Conservation (phyloP, 2,888 invertebrate species). For the Andrena hattorfiana region DNA sequence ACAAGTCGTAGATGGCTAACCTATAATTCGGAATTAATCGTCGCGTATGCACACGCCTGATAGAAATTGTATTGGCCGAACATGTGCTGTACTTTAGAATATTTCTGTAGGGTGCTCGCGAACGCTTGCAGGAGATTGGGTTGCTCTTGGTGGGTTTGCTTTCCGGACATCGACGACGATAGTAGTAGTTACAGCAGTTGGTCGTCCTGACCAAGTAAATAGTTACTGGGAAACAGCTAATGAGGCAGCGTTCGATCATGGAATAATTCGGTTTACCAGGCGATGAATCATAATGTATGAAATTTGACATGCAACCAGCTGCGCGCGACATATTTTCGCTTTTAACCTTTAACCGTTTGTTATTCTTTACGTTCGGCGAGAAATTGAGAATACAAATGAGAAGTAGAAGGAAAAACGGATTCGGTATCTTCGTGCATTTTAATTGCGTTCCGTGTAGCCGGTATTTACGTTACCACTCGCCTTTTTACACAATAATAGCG, state of each 20-base stretch:
- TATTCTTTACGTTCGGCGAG: not conserved
- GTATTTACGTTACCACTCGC: no score
- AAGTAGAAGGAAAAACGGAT: not conserved
- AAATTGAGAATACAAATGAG: not conserved
- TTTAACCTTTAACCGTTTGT: slow-evolving; percentile 18
- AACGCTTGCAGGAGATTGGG: slow-evolving; percentile 30
- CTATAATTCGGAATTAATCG: not conserved
- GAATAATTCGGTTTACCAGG: not conserved
- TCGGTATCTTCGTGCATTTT: not conserved
- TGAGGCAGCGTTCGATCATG: not conserved
- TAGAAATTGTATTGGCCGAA: not conserved
- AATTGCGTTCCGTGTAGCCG: not conserved
- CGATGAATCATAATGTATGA: not conserved
- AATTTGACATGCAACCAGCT: not conserved
- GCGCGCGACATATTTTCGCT: not conserved
- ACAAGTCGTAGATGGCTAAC: not conserved
- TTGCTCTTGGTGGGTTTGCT: slow-evolving; percentile 23
- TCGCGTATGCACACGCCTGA: not conserved
- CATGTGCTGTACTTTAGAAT: slow-evolving; percentile 46
- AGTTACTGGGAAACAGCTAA: not conserved
- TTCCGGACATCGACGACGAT: slow-evolving; percentile 11
- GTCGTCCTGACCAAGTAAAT: slow-evolving; percentile 8
- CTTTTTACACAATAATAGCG: no score
- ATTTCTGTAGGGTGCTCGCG: slow-evolving; percentile 36
- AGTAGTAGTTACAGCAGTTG: slow-evolving; percentile 12